These are phyloP conservation scores for Bombus sibiricus DNA, from an alignment of 1,140 invertebrate species.

Conservation along the genomic window DNA sequence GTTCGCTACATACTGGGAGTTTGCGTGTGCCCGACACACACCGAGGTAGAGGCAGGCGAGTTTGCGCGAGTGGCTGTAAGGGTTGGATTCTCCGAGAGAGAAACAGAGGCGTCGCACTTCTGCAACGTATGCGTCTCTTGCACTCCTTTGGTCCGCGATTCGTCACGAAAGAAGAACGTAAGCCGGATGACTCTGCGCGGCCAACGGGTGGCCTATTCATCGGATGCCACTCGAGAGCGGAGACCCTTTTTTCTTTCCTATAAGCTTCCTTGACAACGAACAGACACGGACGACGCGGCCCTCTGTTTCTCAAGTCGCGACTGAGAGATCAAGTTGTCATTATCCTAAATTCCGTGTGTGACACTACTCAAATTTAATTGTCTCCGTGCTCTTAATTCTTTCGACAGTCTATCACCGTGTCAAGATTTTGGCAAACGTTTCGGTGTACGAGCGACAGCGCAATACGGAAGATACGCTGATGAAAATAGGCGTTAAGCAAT, in stretches of 20 bases:
- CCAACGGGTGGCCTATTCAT: constrained; percentile 54
- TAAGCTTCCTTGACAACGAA: constrained; percentile 58
- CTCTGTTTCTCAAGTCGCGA: not conserved
- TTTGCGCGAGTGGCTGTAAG: not conserved
- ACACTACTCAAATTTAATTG: not conserved
- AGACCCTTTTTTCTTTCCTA: constrained; percentile 25
- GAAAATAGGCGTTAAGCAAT: not conserved
- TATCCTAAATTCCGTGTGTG: not conserved
- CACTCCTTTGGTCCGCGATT: constrained; percentile 46
- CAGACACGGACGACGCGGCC: constrained; percentile 48
- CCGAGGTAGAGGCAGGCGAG: not conserved
- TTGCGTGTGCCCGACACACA: not conserved
- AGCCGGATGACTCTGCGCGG: constrained; percentile 60
- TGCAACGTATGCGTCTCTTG: constrained; percentile 14
- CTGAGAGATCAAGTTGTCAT: not conserved
- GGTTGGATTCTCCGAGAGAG: not conserved
- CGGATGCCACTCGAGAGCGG: constrained; percentile 45
- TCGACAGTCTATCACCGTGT: not conserved
- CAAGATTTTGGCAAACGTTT: not conserved
- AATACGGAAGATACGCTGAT: not conserved
- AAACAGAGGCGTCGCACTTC: constrained; percentile 5
- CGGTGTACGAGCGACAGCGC: not conserved
- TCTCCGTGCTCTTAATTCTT: not conserved
- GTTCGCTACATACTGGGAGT: too few species aligned
- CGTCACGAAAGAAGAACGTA: constrained; percentile 64